phyloP scores from a whole-genome alignment of 1,140 invertebrate genomes.

The Nebria ingens region DNA sequence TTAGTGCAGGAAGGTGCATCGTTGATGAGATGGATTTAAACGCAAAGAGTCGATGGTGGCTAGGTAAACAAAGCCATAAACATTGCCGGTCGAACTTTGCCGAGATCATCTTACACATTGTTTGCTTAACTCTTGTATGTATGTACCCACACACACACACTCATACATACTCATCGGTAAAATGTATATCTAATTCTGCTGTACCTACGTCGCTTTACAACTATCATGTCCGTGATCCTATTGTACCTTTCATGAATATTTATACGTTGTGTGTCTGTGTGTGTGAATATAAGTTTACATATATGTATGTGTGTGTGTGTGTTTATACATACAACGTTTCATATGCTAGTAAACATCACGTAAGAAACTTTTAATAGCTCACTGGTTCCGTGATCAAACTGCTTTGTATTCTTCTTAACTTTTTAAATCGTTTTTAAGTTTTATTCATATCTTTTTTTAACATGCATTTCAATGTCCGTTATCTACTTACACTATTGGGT shows the following conservation, averaged over 20 bases:
- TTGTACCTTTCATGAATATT: too few species aligned
- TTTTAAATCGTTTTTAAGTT: not conserved
- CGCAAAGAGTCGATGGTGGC: slow-evolving; percentile 12
- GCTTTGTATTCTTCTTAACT: not conserved
- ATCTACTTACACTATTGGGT: too few species aligned
- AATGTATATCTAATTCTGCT: not conserved
- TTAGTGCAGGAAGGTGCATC: slow-evolving; percentile 8
- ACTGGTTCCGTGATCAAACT: not conserved
- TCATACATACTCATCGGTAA: not conserved
- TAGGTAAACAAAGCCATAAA: slow-evolving; percentile 34
- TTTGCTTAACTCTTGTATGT: not conserved
- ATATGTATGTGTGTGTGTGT: not conserved
- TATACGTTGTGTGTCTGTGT: not conserved
- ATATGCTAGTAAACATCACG: not conserved
- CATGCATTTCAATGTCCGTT: too few species aligned
- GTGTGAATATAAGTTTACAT: not conserved
- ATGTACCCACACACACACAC: not conserved
- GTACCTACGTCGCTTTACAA: not conserved
- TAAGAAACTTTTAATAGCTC: not conserved
- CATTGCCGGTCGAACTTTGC: slow-evolving; percentile 8
- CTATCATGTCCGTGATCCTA: not conserved
- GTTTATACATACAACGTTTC: not conserved
- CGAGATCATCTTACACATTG: not conserved
- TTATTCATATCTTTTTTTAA: not conserved
- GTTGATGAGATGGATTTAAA: not conserved